Evolutionary conservation across 2,113 vertebrate genomes (phyloP).

Genomic region (Scartelaos histophorus): DNA sequence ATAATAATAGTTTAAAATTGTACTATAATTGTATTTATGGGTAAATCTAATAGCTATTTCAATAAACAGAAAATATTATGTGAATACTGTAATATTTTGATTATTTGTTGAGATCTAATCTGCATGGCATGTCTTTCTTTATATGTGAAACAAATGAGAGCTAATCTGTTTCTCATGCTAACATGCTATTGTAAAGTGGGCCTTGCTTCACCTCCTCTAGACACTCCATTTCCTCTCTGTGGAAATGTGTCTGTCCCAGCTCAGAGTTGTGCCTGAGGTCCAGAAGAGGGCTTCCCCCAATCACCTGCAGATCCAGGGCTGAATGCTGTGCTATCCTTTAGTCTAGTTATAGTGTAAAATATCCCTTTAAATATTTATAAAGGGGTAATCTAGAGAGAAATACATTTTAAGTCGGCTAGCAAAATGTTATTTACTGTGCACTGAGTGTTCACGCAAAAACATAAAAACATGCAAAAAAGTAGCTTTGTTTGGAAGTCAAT

Average conservation of each 20-base stretch:
- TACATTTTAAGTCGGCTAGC: neutral
- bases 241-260: neutral
- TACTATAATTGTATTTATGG: too few relatives aligned
- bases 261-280: neutral
- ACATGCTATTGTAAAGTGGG: neutral
- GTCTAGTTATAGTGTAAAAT: neutral
- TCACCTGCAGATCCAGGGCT: neutral
- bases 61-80: too few relatives aligned
- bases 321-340: neutral
- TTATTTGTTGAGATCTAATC: neutral
- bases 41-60: neutral
- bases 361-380: neutral
- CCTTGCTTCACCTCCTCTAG: neutral
- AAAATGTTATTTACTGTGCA: neutral
- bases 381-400: too few relatives aligned
- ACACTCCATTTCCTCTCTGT: constrained; percentile 2
- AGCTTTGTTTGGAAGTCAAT: neutral
- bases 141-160: neutral
- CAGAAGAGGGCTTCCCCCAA: neutral
- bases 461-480: neutral
- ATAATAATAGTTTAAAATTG: too few relatives aligned
- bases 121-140: neutral
- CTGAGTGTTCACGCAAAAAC: neutral
- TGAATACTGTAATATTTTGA: too few relatives aligned
- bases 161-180: neutral